A percentile compares a stretch with the other conserved stretches of the same genome.
Conservation (phyloP, 2,888 invertebrate genomes). For the Xanthia icteritia region DNA sequence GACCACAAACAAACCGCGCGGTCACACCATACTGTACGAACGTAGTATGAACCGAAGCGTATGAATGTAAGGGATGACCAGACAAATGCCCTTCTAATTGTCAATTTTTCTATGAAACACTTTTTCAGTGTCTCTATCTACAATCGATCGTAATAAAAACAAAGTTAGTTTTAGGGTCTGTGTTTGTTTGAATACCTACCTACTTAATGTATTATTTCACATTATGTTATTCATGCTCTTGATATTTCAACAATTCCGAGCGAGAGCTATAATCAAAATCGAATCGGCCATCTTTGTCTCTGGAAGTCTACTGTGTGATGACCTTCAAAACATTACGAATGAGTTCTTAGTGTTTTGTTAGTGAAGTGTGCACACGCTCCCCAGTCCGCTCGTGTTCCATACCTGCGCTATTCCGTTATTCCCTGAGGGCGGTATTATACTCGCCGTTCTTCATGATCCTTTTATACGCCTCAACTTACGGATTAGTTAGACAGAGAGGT, state of each 20-base stretch:
- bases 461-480: conserved; percentile 59
- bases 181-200: not conserved
- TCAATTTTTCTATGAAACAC: not conserved
- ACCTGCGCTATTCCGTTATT: conserved; percentile 71
- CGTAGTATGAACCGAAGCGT: not conserved
- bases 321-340: conserved; percentile 60
- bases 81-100: not conserved
- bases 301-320: conserved; percentile 42
- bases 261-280: conserved; percentile 13
- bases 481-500: conserved; percentile 65
- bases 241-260: conserved; percentile 27
- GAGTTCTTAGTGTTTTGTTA: conserved; percentile 50
- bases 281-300: conserved; percentile 44
- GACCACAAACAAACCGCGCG: conserved; percentile 19
- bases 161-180: not conserved
- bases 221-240: conserved; percentile 11
- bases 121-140: not conserved
- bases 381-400: conserved; percentile 56
- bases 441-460: conserved; percentile 55
- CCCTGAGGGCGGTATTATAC: conserved; percentile 64
- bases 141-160: not conserved
- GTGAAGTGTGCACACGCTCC: conserved; percentile 53
- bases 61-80: not conserved
- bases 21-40: not conserved
- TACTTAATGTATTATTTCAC: conserved; percentile 10